phyloP scores from a whole-genome alignment of 2,888 invertebrate species.

The Aethes cnicana region DNA sequence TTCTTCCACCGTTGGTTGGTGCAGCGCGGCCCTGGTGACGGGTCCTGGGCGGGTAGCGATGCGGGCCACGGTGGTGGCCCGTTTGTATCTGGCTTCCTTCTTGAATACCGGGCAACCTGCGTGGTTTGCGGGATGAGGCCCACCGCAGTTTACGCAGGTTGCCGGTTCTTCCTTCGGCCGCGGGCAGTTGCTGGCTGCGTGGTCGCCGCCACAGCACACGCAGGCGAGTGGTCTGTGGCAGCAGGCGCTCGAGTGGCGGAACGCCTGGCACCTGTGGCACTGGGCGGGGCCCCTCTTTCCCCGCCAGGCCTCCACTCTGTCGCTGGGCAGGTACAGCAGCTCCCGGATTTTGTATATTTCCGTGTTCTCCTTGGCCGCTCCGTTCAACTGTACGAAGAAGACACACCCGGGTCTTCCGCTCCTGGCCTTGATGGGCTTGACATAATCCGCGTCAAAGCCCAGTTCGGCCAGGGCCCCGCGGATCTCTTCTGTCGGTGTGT shows the following conservation, averaged over 20 bases:
- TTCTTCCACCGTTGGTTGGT: not conserved
- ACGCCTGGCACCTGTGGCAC: not conserved
- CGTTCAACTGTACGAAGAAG: not conserved
- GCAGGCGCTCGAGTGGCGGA: not conserved
- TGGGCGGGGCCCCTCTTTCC: too few species aligned
- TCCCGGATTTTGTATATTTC: not conserved
- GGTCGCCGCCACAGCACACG: too few species aligned
- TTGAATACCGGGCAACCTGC: not conserved
- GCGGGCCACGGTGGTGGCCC: not conserved
- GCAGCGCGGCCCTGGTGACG: not conserved
- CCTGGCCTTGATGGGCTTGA: not conserved
- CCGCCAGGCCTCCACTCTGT: too few species aligned
- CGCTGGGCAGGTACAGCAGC: not conserved
- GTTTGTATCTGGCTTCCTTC: not conserved
- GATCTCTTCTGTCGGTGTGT: conserved; percentile 24
- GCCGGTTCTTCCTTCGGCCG: too few species aligned
- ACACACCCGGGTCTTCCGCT: not conserved
- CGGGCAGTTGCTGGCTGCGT: too few species aligned
- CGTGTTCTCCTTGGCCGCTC: not conserved
- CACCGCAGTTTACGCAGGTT: too few species aligned
- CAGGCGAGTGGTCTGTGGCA: too few species aligned
- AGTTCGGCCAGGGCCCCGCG: conserved; percentile 10
- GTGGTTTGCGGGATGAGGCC: not conserved
- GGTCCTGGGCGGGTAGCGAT: not conserved
- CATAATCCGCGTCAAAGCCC: not conserved